phyloP scores from a whole-genome alignment of 2,113 vertebrate species.

The Panurus biarmicus region DNA sequence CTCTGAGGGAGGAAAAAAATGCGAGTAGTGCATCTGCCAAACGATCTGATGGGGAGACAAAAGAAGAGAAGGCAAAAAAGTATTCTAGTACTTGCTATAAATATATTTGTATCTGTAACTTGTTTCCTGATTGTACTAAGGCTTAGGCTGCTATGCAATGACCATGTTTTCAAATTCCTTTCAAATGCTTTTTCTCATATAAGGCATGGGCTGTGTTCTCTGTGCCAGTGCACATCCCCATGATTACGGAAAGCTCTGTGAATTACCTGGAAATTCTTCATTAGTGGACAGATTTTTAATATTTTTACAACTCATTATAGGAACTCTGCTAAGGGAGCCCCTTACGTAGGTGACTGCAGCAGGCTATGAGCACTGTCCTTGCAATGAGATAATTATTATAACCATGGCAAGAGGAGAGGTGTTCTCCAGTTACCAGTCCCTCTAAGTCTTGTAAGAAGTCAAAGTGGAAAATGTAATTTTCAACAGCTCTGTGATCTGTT shows the following conservation, averaged over 20 bases:
- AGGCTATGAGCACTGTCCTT: background rate
- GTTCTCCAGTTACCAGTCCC: background rate
- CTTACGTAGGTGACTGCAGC: background rate
- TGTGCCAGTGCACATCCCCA: background rate
- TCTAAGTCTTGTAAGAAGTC: background rate
- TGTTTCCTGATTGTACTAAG: background rate
- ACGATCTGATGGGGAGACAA: slow-evolving; percentile 80
- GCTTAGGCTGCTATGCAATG: slow-evolving; percentile 1
- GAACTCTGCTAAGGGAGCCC: background rate
- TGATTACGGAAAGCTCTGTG: background rate
- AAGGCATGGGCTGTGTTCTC: background rate
- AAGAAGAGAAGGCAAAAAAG: slow-evolving; percentile 89
- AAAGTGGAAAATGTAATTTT: background rate
- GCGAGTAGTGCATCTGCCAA: slow-evolving; percentile 74
- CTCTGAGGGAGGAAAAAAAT: slow-evolving; percentile 83
- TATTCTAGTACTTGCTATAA: slow-evolving; percentile 66
- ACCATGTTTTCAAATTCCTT: background rate
- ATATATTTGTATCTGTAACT: slow-evolving; percentile 25
- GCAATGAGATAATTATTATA: background rate
- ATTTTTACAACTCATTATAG: background rate
- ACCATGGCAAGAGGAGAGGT: background rate
- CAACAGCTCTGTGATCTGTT: background rate
- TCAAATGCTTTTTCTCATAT: background rate
- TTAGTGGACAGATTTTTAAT: background rate
- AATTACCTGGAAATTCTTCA: background rate